These are phyloP conservation scores for Amblyjoppa fuscipennis DNA, from an alignment of 2,888 invertebrate species.

Conservation along the genomic window DNA sequence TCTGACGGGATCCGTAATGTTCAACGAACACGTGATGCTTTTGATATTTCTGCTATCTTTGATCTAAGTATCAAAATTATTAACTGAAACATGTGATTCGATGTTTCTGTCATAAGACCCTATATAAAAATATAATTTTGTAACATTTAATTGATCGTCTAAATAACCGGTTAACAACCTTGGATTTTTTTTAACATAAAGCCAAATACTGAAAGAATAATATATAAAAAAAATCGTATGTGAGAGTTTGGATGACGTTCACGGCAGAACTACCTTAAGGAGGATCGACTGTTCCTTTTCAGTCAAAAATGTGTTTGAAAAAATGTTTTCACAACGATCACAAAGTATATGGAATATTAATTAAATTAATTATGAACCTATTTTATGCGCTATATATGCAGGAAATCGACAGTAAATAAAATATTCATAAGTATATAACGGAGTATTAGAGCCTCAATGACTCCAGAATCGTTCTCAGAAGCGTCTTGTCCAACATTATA, in stretches of 20 bases:
- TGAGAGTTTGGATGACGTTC: not conserved
- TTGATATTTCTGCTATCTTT: not conserved
- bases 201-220: no score
- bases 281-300: not conserved
- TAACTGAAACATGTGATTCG: not conserved
- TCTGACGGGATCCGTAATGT: not conserved
- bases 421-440: not conserved
- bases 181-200: no score
- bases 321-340: not conserved
- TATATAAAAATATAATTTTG: no score
- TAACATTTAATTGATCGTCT: no score
- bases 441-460: not conserved
- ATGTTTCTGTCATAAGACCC: no score
- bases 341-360: not conserved
- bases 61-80: not conserved
- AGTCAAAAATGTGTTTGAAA: not conserved
- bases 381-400: not conserved
- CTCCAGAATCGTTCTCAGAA: not conserved
- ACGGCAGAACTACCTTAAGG: not conserved
- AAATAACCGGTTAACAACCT: no score
- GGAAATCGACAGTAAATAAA: not conserved
- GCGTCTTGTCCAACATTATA: not conserved
- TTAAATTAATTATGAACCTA: not conserved
- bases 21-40: not conserved
- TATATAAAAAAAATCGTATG: no score